Evolutionary conservation across 2,888 invertebrate genomes (phyloP), one percentile per base, ranked within the genome.

Genomic region (Creontiades dilutus): DNA sequence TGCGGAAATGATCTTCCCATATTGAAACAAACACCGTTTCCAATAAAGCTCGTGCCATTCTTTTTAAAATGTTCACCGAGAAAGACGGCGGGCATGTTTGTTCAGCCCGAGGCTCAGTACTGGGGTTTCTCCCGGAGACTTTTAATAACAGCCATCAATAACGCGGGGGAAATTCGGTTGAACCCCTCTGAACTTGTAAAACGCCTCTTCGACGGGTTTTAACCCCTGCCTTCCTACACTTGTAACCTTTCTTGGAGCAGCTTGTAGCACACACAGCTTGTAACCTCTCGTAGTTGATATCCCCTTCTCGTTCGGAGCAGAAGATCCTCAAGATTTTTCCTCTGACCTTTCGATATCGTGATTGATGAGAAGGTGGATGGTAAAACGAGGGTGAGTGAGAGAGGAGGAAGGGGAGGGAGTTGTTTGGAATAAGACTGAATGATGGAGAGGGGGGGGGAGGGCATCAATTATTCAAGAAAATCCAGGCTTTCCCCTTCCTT

Each of bases 131-230:
- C 37, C 14, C 28, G 19, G 78, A 46, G 19, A 78, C 78, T 78
- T 78, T 78, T 78, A 78, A 78, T 78, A 78, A 78, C 78, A 9
- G n/a, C 46, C 78, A 78, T 78, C 78, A 78, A 78, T 78, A 76
- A 76, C 23, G 76, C 14, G 5, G 28, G 46, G n/a, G n/a, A 78
- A 23, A 27, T 27, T 68, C 68, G 23, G 19, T 68, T 68, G 23
- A 13, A 68, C 12, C 68, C 68, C 68, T 19, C 23, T 68, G 68
- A 68, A 68, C 68, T 68, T 23, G 68, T 68, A 68, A 68, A 68
- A 23, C 27, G 14, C 52, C 52, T 14, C 14, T 16, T 52, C 52
- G 14, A 52, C 11, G 16, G 52, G 1, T 52, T 52, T 13, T 52
- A 52, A 52, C 52, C 52, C 52, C 52, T 11, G 11, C 52, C 23